Percentiles rank a stretch among this genome's conserved stretches.
Conservation (phyloP, 2,797 vertebrate species). For the Enteromius viviparus region DNA sequence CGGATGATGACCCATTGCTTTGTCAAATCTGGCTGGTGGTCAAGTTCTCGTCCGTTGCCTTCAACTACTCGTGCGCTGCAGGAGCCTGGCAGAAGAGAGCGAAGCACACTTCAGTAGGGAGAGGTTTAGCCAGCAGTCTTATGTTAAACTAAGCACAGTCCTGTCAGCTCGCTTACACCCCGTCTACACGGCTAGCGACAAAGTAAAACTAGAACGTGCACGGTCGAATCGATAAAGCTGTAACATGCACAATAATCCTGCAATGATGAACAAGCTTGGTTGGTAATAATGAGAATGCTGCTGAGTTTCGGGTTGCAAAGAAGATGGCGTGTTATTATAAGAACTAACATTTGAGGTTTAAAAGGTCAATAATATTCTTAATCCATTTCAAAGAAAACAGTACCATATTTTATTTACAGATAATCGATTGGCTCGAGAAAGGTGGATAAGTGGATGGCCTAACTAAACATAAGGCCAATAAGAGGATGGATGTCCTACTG, state of each 20-base stretch:
- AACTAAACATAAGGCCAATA: not conserved
- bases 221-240: not conserved
- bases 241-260: not conserved
- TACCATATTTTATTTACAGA: not conserved
- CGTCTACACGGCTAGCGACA: not conserved
- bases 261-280: not conserved
- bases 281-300: not conserved
- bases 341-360: not conserved
- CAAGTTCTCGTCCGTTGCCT: slow-evolving; percentile 58
- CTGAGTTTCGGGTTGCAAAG: not conserved
- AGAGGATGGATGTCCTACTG: not conserved
- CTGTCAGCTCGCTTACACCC: slow-evolving; percentile 13
- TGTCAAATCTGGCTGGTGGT: slow-evolving; percentile 63
- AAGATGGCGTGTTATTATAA: not conserved
- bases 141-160: slow-evolving; percentile 47
- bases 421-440: not conserved
- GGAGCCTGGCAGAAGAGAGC: slow-evolving; percentile 46
- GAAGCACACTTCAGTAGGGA: slow-evolving; percentile 26
- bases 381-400: not conserved
- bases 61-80: slow-evolving; percentile 58
- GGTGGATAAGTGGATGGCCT: not conserved
- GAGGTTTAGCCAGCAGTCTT: slow-evolving; percentile 27
- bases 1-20: slow-evolving; percentile 64
- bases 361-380: not conserved
- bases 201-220: not conserved